Conservation (phyloP, 1,140 invertebrate species). For the Lerema accius region DNA sequence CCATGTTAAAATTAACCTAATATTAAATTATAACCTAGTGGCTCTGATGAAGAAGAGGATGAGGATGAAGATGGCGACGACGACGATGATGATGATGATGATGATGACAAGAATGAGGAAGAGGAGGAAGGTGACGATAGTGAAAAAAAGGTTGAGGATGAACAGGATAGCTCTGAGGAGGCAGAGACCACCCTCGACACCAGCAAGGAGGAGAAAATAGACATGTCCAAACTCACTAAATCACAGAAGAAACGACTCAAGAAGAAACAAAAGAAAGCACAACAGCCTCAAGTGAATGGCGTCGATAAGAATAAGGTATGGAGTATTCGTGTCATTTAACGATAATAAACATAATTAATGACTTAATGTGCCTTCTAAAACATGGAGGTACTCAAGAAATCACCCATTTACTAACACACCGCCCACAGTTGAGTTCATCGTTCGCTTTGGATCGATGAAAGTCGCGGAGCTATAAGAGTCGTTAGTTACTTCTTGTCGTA, state of each 20-base stretch:
- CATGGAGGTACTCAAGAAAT: too few species aligned
- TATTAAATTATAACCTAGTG: conserved; percentile 4
- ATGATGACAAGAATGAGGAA: too few species aligned
- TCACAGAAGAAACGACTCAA: conserved; percentile 57
- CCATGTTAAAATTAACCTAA: background rate
- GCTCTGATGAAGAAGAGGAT: conserved; percentile 50
- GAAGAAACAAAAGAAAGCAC: conserved; percentile 62
- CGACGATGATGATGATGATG: too few species aligned
- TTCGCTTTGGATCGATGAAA: too few species aligned
- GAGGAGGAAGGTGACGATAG: conserved; percentile 77
- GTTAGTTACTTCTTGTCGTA: too few species aligned
- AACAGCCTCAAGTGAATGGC: conserved; percentile 65
- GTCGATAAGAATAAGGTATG: conserved; percentile 66
- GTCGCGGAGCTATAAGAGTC: too few species aligned
- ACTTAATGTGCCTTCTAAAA: too few species aligned
- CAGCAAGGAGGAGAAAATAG: conserved; percentile 62
- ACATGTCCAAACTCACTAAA: conserved; percentile 65
- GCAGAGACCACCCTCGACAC: conserved; percentile 64
- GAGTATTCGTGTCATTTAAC: too few species aligned
- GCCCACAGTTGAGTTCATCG: too few species aligned
- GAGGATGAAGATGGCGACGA: conserved; percentile 56
- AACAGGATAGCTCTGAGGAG: conserved; percentile 73
- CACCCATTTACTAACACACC: too few species aligned
- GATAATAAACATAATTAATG: too few species aligned
- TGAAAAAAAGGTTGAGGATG: conserved; percentile 81